Evolutionary conservation across 2,888 invertebrate species (phyloP).

Genomic region (Mythimna impura): DNA sequence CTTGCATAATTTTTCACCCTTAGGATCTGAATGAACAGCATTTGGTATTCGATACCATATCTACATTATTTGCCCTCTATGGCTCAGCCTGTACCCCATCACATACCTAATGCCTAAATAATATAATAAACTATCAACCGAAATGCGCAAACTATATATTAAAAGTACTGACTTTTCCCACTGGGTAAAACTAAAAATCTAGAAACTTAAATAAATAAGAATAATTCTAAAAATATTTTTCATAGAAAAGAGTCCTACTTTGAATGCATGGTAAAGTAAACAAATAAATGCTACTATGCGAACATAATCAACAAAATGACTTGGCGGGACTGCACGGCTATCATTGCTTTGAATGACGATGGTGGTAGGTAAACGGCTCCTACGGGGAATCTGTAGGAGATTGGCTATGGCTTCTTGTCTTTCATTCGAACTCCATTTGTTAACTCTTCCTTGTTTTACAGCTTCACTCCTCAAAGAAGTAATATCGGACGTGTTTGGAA

Average conservation of each 20-base stretch:
- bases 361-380: neutral
- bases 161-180: neutral
- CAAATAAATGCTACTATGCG: slow-evolving; percentile 44
- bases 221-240: slow-evolving; percentile 48
- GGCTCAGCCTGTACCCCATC: neutral
- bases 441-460: slow-evolving; percentile 21
- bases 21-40: neutral
- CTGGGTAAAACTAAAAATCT: slow-evolving; percentile 25
- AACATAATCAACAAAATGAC: slow-evolving; percentile 24
- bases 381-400: slow-evolving; percentile 20
- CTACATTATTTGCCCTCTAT: neutral
- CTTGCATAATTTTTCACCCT: neutral
- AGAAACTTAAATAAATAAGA: slow-evolving; percentile 48
- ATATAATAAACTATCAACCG: neutral
- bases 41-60: slow-evolving; percentile 6
- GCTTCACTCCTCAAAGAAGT: slow-evolving; percentile 83
- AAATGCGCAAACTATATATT: slow-evolving; percentile 1
- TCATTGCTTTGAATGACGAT: slow-evolving; percentile 21
- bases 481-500: slow-evolving; percentile 83
- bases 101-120: slow-evolving; percentile 1
- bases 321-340: slow-evolving; percentile 10
- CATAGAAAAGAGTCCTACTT: slow-evolving; percentile 36
- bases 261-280: slow-evolving; percentile 50
- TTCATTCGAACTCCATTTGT: slow-evolving; percentile 32
- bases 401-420: slow-evolving; percentile 8